Evolutionary conservation across 2,113 vertebrate genomes (phyloP).

Genomic region (Perognathus longimembris): DNA sequence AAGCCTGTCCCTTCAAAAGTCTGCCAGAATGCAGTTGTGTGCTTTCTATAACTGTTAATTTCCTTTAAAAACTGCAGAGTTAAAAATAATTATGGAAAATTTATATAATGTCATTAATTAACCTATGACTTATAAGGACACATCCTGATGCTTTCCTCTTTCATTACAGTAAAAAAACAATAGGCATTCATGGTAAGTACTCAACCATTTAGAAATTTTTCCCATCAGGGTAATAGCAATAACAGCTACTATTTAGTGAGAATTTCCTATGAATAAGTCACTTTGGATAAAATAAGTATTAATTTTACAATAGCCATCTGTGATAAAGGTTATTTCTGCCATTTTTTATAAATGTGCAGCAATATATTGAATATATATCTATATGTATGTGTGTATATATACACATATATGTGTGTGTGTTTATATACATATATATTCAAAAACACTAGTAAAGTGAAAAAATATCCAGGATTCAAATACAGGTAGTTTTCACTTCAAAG

Average conservation of each 20-base stretch:
- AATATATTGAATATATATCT: too few species aligned
- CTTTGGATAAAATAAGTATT: background rate
- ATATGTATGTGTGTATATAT: too few species aligned
- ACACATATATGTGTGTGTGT: too few species aligned
- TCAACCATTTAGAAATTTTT: conserved; percentile 36
- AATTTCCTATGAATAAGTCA: background rate
- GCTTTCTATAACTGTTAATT: background rate
- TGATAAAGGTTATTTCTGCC: background rate
- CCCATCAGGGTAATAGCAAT: background rate
- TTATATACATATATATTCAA: too few species aligned
- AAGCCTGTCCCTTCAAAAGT: background rate
- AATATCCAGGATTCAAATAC: background rate
- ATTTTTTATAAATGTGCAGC: background rate
- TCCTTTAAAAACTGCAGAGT: background rate
- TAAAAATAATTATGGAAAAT: background rate
- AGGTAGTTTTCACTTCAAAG: background rate
- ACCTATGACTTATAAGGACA: background rate
- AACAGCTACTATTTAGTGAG: background rate
- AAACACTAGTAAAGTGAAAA: background rate
- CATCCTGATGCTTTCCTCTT: background rate
- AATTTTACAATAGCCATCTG: background rate
- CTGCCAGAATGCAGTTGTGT: background rate
- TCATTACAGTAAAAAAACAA: background rate
- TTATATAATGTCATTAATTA: conserved; percentile 5
- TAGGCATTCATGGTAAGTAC: background rate